Conservation (phyloP, 2,888 invertebrate species). For the Stegana nigrithorax region DNA sequence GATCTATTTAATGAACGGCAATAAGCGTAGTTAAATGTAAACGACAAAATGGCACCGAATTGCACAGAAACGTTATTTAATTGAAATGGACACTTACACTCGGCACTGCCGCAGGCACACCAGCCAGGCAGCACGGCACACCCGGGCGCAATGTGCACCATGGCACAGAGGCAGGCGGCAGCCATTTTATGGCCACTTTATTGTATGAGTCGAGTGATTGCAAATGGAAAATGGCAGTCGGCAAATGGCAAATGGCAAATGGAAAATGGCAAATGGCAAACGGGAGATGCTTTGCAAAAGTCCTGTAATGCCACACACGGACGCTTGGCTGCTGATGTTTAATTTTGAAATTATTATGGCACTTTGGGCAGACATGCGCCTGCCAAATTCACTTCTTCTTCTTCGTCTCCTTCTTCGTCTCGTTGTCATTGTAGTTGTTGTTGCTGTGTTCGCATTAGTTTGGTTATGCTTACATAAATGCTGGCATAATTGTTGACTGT, state of each 20-base stretch:
- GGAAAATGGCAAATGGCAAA: no score
- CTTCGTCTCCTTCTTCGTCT: no score
- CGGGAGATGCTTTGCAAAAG: no score
- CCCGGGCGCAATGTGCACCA: no score
- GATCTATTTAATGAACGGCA: slow-evolving; percentile 22
- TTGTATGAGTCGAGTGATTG: not conserved
- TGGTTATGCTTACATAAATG: no score
- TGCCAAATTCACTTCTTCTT: not conserved
- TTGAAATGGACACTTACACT: slow-evolving; percentile 30
- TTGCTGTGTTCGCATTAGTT: slow-evolving; percentile 15
- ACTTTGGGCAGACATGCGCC: slow-evolving; percentile 15
- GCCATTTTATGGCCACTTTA: not conserved
- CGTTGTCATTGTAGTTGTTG: no score
- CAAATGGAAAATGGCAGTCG: not conserved
- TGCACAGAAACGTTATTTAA: slow-evolving; percentile 28
- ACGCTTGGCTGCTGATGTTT: slow-evolving; percentile 28
- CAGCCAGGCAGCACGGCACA: no score
- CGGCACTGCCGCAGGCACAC: not conserved
- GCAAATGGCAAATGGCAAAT: not conserved
- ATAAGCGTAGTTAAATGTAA: slow-evolving; percentile 10
- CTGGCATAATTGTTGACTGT: no score
- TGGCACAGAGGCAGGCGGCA: no score
- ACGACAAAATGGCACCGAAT: slow-evolving; percentile 20
- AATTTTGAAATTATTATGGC: slow-evolving; percentile 35
- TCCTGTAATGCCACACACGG: not conserved